phyloP scores from a whole-genome alignment of 2,113 vertebrate genomes.

The Noturus placidus region DNA sequence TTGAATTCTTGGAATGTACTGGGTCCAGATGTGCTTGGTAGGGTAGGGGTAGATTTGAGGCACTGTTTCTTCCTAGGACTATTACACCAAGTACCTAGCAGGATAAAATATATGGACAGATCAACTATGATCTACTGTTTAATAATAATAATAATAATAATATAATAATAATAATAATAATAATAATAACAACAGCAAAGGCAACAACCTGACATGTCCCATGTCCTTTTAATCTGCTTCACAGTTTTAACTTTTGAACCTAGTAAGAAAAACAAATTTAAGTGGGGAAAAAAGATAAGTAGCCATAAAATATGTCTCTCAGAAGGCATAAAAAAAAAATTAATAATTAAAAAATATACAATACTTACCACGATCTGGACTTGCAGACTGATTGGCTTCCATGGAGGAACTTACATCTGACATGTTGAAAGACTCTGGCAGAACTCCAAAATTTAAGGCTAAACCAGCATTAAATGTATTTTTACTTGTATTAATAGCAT shows the following conservation, averaged over 20 bases:
- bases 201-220: not conserved
- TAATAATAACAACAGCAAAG: not conserved
- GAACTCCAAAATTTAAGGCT: slow-evolving; percentile 61
- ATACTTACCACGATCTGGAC: slow-evolving; percentile 53
- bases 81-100: slow-evolving; percentile 53
- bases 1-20: slow-evolving; percentile 61
- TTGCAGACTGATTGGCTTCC: not conserved
- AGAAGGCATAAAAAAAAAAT: not conserved
- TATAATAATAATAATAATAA: not conserved
- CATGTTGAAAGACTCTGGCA: slow-evolving; percentile 65
- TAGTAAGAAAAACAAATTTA: not conserved
- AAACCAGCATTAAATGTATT: slow-evolving; percentile 20
- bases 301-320: not conserved
- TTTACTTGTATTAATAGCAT: not conserved
- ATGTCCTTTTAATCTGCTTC: not conserved
- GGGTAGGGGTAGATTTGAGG: not conserved
- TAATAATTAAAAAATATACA: not conserved
- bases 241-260: not conserved
- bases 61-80: slow-evolving; percentile 35
- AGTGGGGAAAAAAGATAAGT: no score
- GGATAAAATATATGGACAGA: not conserved
- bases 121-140: not conserved
- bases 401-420: slow-evolving; percentile 26
- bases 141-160: not conserved
- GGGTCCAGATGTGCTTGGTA: not conserved